phyloP scores from a whole-genome alignment of 2,113 vertebrate genomes.

The Nanorana parkeri region DNA sequence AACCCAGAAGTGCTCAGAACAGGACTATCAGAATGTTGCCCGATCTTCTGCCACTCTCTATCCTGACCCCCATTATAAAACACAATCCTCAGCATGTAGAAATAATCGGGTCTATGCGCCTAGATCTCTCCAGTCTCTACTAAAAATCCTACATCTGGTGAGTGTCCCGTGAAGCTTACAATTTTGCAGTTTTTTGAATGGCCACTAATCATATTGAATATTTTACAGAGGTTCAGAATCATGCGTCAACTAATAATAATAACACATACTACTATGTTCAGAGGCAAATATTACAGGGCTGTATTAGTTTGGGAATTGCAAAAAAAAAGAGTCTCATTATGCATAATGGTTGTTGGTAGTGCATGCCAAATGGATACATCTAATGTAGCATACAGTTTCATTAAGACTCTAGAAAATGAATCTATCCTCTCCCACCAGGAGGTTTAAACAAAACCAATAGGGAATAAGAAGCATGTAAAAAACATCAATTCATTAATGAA shows the following conservation, averaged over 20 bases:
- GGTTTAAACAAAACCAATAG: conserved; percentile 84
- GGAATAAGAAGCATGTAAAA: conserved; percentile 74
- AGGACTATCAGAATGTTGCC: no score
- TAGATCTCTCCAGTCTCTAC: no score
- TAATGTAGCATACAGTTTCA: conserved; percentile 87
- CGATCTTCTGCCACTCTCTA: no score
- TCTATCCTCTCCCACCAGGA: conserved; percentile 80
- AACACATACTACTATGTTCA: conserved; percentile 58
- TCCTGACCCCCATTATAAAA: no score
- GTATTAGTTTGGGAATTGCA: conserved; percentile 75
- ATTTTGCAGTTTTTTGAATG: not conserved
- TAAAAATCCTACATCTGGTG: no score
- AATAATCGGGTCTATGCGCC: no score
- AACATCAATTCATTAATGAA: conserved; percentile 80
- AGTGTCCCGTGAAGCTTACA: no score
- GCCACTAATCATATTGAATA: no score
- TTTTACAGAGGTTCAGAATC: conserved; percentile 5
- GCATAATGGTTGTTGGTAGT: conserved; percentile 78
- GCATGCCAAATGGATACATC: conserved; percentile 81
- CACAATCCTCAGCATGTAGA: no score
- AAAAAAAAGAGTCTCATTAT: conserved; percentile 76
- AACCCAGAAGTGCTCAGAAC: no score
- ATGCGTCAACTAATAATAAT: conserved; percentile 51
- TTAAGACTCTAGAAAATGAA: conserved; percentile 82
- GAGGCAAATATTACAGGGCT: conserved; percentile 66